Base-by-base conservation (phyloP, 2,888 invertebrate genomes). In the Drosophila antonietae region DNA sequence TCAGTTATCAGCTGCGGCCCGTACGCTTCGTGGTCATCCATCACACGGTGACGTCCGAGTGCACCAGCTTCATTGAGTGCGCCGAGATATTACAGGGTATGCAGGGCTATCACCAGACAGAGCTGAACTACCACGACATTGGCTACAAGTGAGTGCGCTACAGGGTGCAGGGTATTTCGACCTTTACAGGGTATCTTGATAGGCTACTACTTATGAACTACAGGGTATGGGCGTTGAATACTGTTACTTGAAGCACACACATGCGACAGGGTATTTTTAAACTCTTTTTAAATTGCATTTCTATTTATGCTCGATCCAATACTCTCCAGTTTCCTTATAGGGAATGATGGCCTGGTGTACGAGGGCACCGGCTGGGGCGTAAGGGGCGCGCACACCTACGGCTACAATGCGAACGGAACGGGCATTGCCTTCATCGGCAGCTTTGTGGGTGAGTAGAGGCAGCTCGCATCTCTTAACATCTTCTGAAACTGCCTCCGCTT, bases 301-400 rank as follows among this genome's bases (percentile, higher is more conserved):
- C 15, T 9, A 47, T 47, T 46, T 15, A 23, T 28, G 41, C 10
- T 33, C 10, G 6, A 41, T 8, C 6, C 53, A 31, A 28, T 39
- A 0, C 44, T 10, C 33, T n/a, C 43, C 20, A 95, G 95, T 52
- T 95, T 95, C 74, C 82, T 95, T 70, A 93, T 95, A 61, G 95
- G 95, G 8, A 94, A 94, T 35, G 95, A 95, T 84, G 95, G 95
- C 7, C 93, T 94, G 39, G 93, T 95, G 12, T 95, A 95, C 80
- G 95, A 95, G 91, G 95, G 95, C 1, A 90, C 93, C 2, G 95
- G 95, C 2, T 96, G 95, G 95, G 93, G 94, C 7, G 93, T 93
- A 44, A 92, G 93, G 12, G 95, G 95, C 0, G 94, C 95, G 0
- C 95, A 95, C 77, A 94, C 94, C 0, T 93, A 92, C 14, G 93